These are phyloP conservation scores for Dasysyrphus tricinctus DNA, from an alignment of 2,888 invertebrate genomes.

Conservation along the genomic window DNA sequence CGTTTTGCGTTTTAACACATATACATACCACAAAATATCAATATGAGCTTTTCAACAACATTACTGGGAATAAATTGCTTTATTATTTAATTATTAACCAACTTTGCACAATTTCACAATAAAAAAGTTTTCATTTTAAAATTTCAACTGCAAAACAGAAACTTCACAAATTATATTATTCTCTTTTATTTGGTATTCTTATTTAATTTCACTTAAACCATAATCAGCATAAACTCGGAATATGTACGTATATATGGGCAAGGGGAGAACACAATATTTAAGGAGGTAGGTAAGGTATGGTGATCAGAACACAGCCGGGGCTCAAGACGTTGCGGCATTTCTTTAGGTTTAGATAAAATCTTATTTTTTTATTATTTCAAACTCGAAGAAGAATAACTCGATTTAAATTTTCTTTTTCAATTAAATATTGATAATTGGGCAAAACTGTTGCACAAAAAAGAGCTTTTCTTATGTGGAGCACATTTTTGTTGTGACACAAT, in stretches of 20 bases:
- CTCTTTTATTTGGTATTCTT: background rate
- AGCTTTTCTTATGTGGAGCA: conserved; percentile 56
- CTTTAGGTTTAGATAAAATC: background rate
- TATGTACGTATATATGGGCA: background rate
- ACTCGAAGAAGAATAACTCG: background rate
- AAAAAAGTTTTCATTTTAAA: conserved; percentile 1
- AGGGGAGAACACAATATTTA: conserved; percentile 13
- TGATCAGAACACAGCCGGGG: background rate
- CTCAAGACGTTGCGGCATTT: conserved; percentile 6
- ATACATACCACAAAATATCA: conserved; percentile 16
- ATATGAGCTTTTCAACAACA: conserved; percentile 33
- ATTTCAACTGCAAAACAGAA: conserved; percentile 1
- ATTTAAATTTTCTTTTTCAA: conserved; percentile 15
- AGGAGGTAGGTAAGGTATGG: conserved; percentile 25
- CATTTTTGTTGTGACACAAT: conserved; percentile 53
- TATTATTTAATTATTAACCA: conserved; percentile 36
- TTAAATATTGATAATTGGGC: conserved; percentile 30
- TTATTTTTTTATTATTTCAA: background rate
- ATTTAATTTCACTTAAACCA: conserved; percentile 4
- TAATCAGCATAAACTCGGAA: background rate
- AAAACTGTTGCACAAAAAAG: conserved; percentile 69
- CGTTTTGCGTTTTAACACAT: conserved; percentile 31
- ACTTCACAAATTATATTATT: background rate
- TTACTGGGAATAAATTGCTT: conserved; percentile 13
- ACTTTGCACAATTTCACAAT: conserved; percentile 33